phyloP scores from a whole-genome alignment of 2,888 invertebrate genomes.

The Isotomurus palustris region DNA sequence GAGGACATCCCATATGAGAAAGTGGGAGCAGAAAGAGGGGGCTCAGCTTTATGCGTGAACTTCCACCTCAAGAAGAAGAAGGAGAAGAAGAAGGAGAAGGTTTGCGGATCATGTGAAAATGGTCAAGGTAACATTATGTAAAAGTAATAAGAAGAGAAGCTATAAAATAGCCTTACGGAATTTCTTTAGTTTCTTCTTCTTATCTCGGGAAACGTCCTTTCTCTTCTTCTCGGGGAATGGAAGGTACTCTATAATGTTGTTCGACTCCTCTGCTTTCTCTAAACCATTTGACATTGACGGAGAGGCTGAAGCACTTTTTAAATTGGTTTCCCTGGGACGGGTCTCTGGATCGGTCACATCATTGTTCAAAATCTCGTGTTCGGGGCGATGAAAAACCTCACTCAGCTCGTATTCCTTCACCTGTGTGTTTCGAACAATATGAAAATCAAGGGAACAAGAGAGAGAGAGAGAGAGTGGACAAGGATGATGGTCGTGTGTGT shows the following conservation, averaged over 20 bases:
- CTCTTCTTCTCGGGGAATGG: conserved; percentile 40
- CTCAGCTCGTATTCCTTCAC: conserved; percentile 81
- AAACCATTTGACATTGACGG: conserved; percentile 38
- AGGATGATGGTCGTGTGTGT: too few species aligned
- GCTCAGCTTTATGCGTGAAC: background rate
- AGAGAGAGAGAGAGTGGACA: too few species aligned
- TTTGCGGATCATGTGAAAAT: background rate
- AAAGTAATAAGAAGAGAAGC: background rate
- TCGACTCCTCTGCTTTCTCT: conserved; percentile 26
- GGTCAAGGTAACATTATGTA: background rate
- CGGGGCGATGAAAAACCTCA: conserved; percentile 77
- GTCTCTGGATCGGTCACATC: conserved; percentile 72
- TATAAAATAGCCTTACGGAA: conserved; percentile 29
- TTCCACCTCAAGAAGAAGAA: too few species aligned
- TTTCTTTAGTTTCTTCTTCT: conserved; percentile 44
- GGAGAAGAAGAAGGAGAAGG: background rate
- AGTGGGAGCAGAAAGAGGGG: background rate
- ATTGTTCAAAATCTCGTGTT: conserved; percentile 49
- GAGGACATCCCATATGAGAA: too few species aligned
- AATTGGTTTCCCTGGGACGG: conserved; percentile 49
- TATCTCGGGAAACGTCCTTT: conserved; percentile 37
- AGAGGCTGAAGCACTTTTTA: conserved; percentile 43
- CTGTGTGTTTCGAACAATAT: conserved; percentile 58
- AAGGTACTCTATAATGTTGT: conserved; percentile 41
- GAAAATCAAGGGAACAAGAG: conserved; percentile 9